Conservation (phyloP, 2,888 invertebrate genomes). For the Arge pagana region DNA sequence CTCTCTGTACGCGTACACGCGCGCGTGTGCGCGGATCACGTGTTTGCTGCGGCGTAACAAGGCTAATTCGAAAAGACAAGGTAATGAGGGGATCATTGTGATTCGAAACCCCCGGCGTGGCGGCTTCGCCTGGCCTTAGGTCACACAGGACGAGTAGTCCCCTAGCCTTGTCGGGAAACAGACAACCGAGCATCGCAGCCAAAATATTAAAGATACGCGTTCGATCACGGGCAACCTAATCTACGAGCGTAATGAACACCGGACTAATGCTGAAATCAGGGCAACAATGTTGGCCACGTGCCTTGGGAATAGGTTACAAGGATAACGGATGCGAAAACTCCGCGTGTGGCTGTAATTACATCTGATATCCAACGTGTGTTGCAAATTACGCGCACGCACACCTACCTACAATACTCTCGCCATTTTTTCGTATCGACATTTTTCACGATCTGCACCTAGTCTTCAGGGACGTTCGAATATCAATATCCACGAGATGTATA, state of each 20-base stretch:
- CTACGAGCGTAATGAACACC: conserved; percentile 12
- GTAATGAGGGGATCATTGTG: conserved; percentile 52
- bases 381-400: not conserved
- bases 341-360: conserved; percentile 15
- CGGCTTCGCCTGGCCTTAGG: no score
- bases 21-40: conserved; percentile 12
- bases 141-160: no score
- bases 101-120: conserved; percentile 36
- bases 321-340: conserved; percentile 8
- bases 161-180: no score
- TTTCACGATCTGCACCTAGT: no score
- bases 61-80: conserved; percentile 52
- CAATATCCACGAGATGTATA: no score
- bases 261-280: conserved; percentile 11
- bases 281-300: conserved; percentile 17
- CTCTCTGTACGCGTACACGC: not conserved
- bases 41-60: conserved; percentile 17
- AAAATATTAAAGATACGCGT: no score
- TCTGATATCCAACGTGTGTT: not conserved
- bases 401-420: no score
- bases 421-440: no score
- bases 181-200: no score
- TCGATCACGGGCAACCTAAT: no score
- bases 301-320: conserved; percentile 11
- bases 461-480: no score